Percentiles rank a stretch among this genome's conserved stretches.
These are phyloP conservation scores for Nansenia antarctica DNA, from an alignment of 2,113 vertebrate species.

Conservation along the genomic window DNA sequence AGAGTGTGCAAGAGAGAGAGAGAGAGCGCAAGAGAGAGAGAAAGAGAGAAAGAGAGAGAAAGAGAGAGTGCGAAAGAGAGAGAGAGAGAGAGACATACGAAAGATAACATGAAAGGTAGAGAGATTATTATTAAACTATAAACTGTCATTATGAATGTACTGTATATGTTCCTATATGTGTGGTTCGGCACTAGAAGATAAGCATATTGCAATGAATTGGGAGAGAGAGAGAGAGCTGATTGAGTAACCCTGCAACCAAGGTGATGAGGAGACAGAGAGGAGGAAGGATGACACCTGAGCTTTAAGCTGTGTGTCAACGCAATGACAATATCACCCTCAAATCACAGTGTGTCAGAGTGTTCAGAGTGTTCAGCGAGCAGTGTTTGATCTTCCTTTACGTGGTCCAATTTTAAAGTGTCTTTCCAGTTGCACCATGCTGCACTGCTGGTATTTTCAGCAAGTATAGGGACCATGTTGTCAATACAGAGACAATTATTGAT, in stretches of 20 bases:
- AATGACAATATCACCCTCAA: constrained; percentile 50
- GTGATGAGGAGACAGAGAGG: constrained; percentile 9
- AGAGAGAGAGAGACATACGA: too few relatives aligned
- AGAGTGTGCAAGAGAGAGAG: too few relatives aligned
- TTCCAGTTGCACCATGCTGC: neutral
- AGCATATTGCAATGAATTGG: too few relatives aligned
- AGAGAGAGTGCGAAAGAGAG: too few relatives aligned
- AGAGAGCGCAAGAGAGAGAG: too few relatives aligned
- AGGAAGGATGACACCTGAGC: constrained; percentile 39
- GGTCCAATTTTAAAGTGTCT: neutral
- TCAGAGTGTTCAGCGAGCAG: neutral
- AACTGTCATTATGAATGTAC: too few relatives aligned
- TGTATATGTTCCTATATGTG: too few relatives aligned
- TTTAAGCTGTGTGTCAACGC: constrained; percentile 61
- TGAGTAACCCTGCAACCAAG: neutral
- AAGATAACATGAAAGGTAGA: too few relatives aligned
- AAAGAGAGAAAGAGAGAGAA: too few relatives aligned
- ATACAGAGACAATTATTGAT: neutral
- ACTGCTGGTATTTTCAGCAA: neutral
- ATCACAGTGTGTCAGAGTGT: constrained; percentile 30
- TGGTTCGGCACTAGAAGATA: too few relatives aligned
- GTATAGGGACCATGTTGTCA: neutral
- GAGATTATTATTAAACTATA: too few relatives aligned
- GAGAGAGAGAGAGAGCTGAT: constrained; percentile 9
- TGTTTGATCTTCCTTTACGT: neutral